A percentile compares a stretch with the other conserved stretches of the same genome.
These are phyloP conservation scores for Mus caroli DNA, from an alignment of 2,797 vertebrate genomes.

Conservation along the genomic window DNA sequence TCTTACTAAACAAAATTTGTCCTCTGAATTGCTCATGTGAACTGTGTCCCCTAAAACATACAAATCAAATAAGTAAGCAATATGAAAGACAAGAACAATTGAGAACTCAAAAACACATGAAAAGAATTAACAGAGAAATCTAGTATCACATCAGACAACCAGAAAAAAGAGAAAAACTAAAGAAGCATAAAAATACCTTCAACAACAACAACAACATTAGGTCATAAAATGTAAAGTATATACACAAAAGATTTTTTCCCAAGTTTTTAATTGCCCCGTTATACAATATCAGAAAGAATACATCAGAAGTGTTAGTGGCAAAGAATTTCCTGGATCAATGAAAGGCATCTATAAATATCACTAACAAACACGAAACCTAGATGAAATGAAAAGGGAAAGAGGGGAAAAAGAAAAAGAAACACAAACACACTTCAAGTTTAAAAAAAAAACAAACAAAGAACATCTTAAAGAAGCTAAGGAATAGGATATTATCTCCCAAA, in stretches of 20 bases:
- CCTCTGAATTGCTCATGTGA: background rate
- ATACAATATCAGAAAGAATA: background rate
- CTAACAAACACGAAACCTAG: background rate
- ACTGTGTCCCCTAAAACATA: background rate
- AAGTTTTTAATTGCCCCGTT: background rate
- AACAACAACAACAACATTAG: background rate
- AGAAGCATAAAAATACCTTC: background rate
- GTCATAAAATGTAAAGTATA: background rate
- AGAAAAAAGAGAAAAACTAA: background rate
- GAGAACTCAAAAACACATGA: slow-evolving; percentile 34
- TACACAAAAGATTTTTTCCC: background rate
- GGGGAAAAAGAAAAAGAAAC: background rate
- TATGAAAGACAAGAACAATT: slow-evolving; percentile 22
- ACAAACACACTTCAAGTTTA: background rate
- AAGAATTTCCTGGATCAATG: background rate
- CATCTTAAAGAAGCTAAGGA: background rate
- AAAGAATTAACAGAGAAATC: background rate
- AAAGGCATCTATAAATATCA: slow-evolving; percentile 27
- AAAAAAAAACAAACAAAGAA: background rate
- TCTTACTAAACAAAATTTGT: background rate
- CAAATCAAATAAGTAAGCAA: slow-evolving; percentile 4
- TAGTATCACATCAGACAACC: background rate
- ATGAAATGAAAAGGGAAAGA: background rate
- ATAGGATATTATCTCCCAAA: background rate
- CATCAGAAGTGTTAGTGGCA: background rate